Conservation (phyloP, 2,113 vertebrate genomes). For the Octodon degus region DNA sequence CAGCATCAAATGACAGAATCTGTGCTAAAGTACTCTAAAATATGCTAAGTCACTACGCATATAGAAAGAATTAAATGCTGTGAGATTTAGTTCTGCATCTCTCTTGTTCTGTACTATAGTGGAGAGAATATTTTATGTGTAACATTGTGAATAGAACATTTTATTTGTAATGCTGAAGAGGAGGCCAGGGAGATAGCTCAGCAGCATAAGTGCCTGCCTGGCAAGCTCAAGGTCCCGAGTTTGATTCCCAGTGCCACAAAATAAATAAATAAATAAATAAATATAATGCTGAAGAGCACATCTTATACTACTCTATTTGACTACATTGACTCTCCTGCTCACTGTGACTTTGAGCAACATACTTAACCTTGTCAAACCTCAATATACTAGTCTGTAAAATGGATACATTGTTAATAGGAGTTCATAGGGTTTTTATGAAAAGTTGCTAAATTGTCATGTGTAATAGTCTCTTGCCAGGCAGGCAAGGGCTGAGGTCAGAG, state of each 20-base stretch:
- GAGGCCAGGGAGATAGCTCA: too few species aligned
- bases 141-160: neutral
- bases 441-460: constrained; percentile 45
- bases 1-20: neutral
- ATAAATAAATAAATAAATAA: too few species aligned
- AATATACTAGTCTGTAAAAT: neutral
- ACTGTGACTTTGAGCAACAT: neutral
- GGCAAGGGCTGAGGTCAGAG: constrained; percentile 66
- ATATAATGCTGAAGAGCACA: neutral
- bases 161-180: neutral
- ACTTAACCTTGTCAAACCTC: constrained; percentile 25
- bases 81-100: neutral
- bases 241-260: too few species aligned
- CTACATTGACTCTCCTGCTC: neutral
- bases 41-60: neutral
- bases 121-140: neutral
- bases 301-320: neutral
- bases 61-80: neutral
- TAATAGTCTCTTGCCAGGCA: constrained; percentile 32
- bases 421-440: constrained; percentile 16
- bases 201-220: too few species aligned
- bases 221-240: too few species aligned
- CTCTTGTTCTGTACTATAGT: neutral
- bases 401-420: neutral
- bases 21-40: neutral